Conservation (phyloP, 23 tunicate genomes). For the Phallusia fumigata region DNA sequence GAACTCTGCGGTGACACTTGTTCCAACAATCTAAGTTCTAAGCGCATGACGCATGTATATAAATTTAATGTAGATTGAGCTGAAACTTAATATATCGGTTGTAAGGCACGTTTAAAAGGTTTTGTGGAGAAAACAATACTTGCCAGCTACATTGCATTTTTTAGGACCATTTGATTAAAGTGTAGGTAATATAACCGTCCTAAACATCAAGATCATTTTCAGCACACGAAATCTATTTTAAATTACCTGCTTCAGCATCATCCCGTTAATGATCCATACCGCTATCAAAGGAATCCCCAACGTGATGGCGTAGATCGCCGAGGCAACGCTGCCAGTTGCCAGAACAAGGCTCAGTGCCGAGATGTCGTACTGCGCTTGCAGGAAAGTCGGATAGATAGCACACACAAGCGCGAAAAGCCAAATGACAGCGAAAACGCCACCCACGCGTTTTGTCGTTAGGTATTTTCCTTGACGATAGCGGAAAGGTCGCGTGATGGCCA, state of each 20-base stretch:
- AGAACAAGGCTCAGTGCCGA: constrained; percentile 56
- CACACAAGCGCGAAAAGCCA: constrained; percentile 54
- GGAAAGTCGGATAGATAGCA: constrained; percentile 59
- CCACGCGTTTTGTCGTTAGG: constrained; percentile 56
- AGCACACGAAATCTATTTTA: too few species aligned
- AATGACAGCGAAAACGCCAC: constrained; percentile 25
- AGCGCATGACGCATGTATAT: too few species aligned
- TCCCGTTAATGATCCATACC: constrained; percentile 75
- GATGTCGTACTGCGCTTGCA: constrained; percentile 18
- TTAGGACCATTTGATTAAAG: too few species aligned
- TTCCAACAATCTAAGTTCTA: too few species aligned
- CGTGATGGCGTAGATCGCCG: constrained; percentile 46
- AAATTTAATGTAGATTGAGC: too few species aligned
- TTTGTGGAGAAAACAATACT: too few species aligned
- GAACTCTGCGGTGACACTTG: too few species aligned
- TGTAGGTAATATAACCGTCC: too few species aligned
- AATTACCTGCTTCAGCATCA: constrained; percentile 48
- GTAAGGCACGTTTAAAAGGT: too few species aligned
- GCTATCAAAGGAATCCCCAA: constrained; percentile 57
- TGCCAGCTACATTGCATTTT: too few species aligned
- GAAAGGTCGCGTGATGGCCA: constrained; percentile 76
- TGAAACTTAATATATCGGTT: too few species aligned
- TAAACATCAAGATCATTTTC: too few species aligned
- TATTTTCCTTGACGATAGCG: constrained; percentile 54
- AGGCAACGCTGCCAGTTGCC: constrained; percentile 30